These are phyloP conservation scores for Phaonia tiefii DNA, from an alignment of 2,888 invertebrate species.

Conservation along the genomic window DNA sequence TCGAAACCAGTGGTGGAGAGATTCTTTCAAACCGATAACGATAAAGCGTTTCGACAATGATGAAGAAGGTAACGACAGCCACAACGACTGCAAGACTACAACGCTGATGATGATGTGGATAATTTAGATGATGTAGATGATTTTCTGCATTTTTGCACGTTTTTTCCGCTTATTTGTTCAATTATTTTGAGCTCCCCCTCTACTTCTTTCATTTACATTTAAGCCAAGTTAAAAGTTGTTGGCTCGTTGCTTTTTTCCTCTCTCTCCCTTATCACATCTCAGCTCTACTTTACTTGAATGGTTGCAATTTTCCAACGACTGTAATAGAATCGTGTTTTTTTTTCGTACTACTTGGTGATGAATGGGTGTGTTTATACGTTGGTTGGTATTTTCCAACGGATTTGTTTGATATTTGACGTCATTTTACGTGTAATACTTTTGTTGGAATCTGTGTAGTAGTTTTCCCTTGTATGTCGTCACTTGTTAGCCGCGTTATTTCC, in stretches of 20 bases:
- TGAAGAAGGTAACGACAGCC: no score
- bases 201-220: slow-evolving; percentile 25
- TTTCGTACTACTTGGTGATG: not conserved
- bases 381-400: not conserved
- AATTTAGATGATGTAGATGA: slow-evolving; percentile 20
- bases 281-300: no score
- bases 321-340: not conserved
- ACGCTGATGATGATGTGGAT: not conserved
- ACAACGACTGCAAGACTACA: not conserved
- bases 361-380: slow-evolving; percentile 27
- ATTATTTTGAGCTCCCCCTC: slow-evolving; percentile 7
- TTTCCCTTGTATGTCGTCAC: not conserved
- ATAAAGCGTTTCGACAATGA: slow-evolving; percentile 28
- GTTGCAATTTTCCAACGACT: not conserved
- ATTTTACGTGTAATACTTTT: slow-evolving; percentile 8
- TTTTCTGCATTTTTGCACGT: slow-evolving; percentile 44
- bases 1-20: not conserved
- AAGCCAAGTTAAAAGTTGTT: slow-evolving; percentile 1
- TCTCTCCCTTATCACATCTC: not conserved
- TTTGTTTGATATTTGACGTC: slow-evolving; percentile 32
- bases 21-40: slow-evolving; percentile 20
- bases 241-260: not conserved
- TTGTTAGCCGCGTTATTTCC: slow-evolving; percentile 8
- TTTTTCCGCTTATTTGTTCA: slow-evolving; percentile 38
- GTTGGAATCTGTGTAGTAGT: slow-evolving; percentile 8